Evolutionary conservation across 2,113 vertebrate species (phyloP), one percentile per base, ranked within the genome.

Genomic region (Scophthalmus maximus): DNA sequence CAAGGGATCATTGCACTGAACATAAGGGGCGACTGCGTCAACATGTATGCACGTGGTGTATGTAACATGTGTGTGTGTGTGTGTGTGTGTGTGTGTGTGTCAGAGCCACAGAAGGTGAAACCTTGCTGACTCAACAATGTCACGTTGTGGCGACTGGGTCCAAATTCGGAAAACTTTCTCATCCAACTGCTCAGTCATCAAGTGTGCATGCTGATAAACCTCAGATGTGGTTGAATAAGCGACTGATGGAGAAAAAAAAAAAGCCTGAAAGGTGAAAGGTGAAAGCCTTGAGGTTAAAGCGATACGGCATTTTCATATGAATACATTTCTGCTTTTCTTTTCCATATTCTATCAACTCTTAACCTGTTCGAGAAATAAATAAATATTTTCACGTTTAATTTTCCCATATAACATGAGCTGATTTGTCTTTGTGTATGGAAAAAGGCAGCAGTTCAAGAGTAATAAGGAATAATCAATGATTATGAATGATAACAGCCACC

Each of bases 51-150:
- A 36, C 36, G 40, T 49, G 5, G 20, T 40, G 14, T 12, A 10
- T 36, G 34, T 11, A 36, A 3, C 3, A 36, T 70, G 8, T 23
- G 72, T 51, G 58, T 26, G 9, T 12, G 27, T 46, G 34, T 66
- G 68, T n/a, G 42, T n/a, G 15, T 44, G 42, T 44, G 42, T 44
- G 18, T n/a, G 42, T n/a, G 6, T 32, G 30, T 32, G 52, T 50
- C 68, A 17, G 17, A 56, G 56, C 65, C 18, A 32, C 66, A 81
- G 56, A 56, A 65, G 63, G 60, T 53, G 50, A 51, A 47, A 38
- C 7, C 57, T 5, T 12, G 53, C 44, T 73, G 70, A 77, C 55
- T 85, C 76, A 84, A 27, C 0, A 23, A 55, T 58, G 56, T 83
- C 68, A 83, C 53, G 47, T 64, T 62, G 76, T 9, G 14, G 32